Base-by-base conservation (phyloP, 2,797 vertebrate species). In the Galaxias olidus region DNA sequence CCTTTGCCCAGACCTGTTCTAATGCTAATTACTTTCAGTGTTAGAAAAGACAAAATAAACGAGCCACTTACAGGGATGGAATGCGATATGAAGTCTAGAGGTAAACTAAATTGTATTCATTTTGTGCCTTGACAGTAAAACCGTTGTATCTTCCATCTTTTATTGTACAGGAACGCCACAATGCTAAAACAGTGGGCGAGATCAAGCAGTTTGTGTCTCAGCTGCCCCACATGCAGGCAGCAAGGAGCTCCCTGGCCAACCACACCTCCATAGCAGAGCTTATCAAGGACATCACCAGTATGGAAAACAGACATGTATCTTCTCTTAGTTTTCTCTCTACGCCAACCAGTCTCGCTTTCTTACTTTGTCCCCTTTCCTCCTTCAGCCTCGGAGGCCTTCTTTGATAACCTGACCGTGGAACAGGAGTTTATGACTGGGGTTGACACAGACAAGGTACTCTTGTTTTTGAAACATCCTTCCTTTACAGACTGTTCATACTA, bases 391-490 rank as follows among this genome's bases (percentile, higher is more conserved):
- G 98, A 99, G 87, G 93, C 94, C 63, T 99, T 99, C 89, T 99
- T 99, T 75, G 98, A 99, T 80, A 99, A 96, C 74, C 86, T 99
- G 66, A 98, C 98, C 9, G 96, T 98, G 86, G 97, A 99, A 71
- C 98, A 99, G 82, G 98, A 99, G 86, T 99, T 99, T 68, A 99
- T 99, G 97, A 98, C 98, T 5, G 98, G 98, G 71, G 94, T 98
- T 49, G 98, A 99, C 77, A 99, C 97, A 1, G 97, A 99, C 82
- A 99, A 99, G 95, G 97, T 98, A 84, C 40, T 76, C 0, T 30
- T 13, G 8, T 30, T 30, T 30, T 30, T 30, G 30, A 30, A 30
- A 30, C 30, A 3, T 30, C 30, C 6, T 30, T 30, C 30, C 6
- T 30, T 30, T 30, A 6, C 30, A 30, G 30, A 2, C 30, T 30